A percentile compares a stretch with the other conserved stretches of the same genome.
These are phyloP conservation scores for Oncorhynchus mykiss DNA, from an alignment of 2,113 vertebrate species.

Conservation along the genomic window DNA sequence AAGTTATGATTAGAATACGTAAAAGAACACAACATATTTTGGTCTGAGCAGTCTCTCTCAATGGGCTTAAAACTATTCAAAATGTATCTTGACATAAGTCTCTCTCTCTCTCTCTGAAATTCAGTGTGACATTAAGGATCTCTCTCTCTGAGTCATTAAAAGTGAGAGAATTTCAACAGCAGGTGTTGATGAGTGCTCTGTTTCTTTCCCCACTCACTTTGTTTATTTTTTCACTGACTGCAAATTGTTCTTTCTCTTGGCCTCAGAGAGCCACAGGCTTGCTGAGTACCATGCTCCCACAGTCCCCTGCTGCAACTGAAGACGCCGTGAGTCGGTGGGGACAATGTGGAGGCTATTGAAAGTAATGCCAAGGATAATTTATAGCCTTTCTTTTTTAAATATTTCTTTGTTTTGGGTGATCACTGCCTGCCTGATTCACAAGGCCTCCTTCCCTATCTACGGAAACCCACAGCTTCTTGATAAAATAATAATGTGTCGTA, in stretches of 20 bases:
- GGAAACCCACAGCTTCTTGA: too few species aligned
- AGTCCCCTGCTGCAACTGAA: constrained; percentile 67
- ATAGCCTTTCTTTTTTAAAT: neutral
- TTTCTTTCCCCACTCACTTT: neutral
- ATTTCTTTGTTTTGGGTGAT: too few species aligned
- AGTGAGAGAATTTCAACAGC: constrained; percentile 16
- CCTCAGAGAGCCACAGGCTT: constrained; percentile 82
- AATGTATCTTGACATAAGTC: too few species aligned
- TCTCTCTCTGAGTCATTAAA: neutral
- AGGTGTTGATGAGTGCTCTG: constrained; percentile 34
- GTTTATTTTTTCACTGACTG: neutral
- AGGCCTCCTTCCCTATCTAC: too few species aligned
- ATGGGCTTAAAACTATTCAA: too few species aligned
- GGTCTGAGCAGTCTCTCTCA: too few species aligned
- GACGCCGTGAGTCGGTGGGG: constrained; percentile 77
- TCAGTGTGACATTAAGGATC: neutral
- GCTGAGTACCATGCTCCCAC: constrained; percentile 79
- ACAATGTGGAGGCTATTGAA: constrained; percentile 79
- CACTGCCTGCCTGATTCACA: too few species aligned
- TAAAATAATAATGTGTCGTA: too few species aligned
- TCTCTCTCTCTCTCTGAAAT: too few species aligned
- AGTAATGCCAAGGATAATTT: constrained; percentile 59
- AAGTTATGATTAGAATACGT: too few species aligned
- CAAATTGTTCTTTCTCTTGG: neutral
- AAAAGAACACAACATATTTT: too few species aligned